Base-by-base conservation (phyloP, 2,113 vertebrate species). In the Eidolon helvum region DNA sequence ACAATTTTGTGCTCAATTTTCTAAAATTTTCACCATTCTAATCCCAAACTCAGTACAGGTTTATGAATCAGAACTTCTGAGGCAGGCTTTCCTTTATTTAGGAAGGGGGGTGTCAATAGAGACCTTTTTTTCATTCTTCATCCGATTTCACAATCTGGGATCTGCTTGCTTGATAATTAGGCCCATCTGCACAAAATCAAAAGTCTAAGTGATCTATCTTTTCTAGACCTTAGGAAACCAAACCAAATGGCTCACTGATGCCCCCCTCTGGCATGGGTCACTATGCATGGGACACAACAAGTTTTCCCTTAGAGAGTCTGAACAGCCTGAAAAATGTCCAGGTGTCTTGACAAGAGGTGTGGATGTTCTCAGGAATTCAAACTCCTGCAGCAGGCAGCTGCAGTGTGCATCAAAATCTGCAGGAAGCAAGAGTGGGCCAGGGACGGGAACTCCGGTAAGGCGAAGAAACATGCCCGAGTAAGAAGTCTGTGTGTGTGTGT, bases 101-200 rank as follows among this genome's bases (percentile, higher is more conserved):
- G 33, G 45, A n/a, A 82, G 7, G 9, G 0, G 7, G 9, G 0
- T 0, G 57, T n/a, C 16, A 28, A 24, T 43, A 24, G 0, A 55
- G 50, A 92, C 33, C 18, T n/a, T 61, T n/a, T 18, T n/a, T 15
- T 10, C 59, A 45, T 26, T 57, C 28, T 7, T 77, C 50, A 63
- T 85, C 21, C 30, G 65, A 77, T 26, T 75, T 87, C 74, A 66
- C 18, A 57, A 15, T 35, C 38, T 92, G 82, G 66, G 90, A 90
- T n/a, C 43, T 84, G 45, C 24, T 90, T 18, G 2, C 55, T 90
- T 68, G 19, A 68, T 88, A 94, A 79, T n/a, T 19, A 75, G 43
- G 43, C 48, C 38, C n/a, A 38, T 43, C 18, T 14, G 5, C 77
- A 77, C 7, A 65, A 66, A 94, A 59, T 66, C 57, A 61, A 59